phyloP scores from a whole-genome alignment of 2,888 invertebrate genomes.

The Cryptocheilus praepositus region DNA sequence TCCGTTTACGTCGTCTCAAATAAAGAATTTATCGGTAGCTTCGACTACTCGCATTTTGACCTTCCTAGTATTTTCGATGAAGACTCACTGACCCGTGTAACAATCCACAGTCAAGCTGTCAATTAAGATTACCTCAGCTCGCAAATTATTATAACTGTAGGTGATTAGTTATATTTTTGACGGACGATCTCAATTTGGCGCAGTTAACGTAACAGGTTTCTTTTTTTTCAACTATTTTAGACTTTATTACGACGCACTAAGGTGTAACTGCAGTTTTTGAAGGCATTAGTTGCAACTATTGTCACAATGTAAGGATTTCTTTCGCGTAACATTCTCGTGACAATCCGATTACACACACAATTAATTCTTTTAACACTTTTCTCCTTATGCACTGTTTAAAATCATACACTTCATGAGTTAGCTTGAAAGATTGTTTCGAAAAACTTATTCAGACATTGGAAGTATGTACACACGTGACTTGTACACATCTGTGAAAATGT shows the following conservation, averaged over 20 bases:
- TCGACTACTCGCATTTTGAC: slow-evolving; percentile 40
- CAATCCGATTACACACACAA: slow-evolving; percentile 29
- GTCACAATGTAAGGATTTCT: slow-evolving; percentile 31
- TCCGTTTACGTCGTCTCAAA: slow-evolving; percentile 35
- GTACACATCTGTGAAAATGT: slow-evolving; percentile 28
- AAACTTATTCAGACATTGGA: slow-evolving; percentile 31
- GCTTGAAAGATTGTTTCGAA: slow-evolving; percentile 25
- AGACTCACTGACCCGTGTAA: slow-evolving; percentile 34
- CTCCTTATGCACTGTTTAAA: slow-evolving; percentile 26
- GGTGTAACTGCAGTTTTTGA: slow-evolving; percentile 36
- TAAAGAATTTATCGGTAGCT: slow-evolving; percentile 45
- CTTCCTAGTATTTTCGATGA: slow-evolving; percentile 30
- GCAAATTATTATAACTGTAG: slow-evolving; percentile 28
- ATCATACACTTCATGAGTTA: slow-evolving; percentile 16
- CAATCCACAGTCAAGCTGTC: slow-evolving; percentile 24
- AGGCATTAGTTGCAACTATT: slow-evolving; percentile 47
- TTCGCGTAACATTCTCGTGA: slow-evolving; percentile 22
- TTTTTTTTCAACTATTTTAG: slow-evolving; percentile 25
- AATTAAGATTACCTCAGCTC: slow-evolving; percentile 34
- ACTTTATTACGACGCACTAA: slow-evolving; percentile 44
- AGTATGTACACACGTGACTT: slow-evolving; percentile 42
- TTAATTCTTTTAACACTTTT: slow-evolving; percentile 24
- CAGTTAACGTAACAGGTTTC: slow-evolving; percentile 34
- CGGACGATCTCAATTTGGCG: slow-evolving; percentile 38
- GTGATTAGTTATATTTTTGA: slow-evolving; percentile 28